Evolutionary conservation across 2,888 invertebrate species (phyloP), one percentile per base, ranked within the genome.

Genomic region (Epirrita christyi): DNA sequence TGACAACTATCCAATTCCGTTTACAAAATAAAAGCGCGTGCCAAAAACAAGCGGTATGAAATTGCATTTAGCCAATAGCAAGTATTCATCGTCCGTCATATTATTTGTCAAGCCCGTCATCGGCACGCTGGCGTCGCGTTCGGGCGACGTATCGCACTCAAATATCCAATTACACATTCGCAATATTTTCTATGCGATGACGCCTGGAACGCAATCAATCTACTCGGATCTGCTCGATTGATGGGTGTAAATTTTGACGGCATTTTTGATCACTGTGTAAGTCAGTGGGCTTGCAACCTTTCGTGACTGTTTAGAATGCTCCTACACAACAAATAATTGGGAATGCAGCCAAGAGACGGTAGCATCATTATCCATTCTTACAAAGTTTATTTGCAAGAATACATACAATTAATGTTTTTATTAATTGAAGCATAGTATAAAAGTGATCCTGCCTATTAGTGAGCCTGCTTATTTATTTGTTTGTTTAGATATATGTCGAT

Each of bases 121-220:
- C 72, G 76, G 73, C 88, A 88, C 81, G 76, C 84, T 78, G 60
- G 69, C 76, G 84, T 81, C 81, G 83, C 80, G 85, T 83, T 87
- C 81, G 79, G 73, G 72, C 81, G 85, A 83, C 85, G 81, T 59
- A 59, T 59, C 80, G 74, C 74, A 74, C 75, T 65, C 81, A 78
- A 81, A 81, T 77, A 80, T 86, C 88, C 89, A 90, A 90, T 91
- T 89, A 90, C 83, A 77, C 82, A 85, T 81, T 82, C 84, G 86
- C 88, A 86, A 91, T 91, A 89, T 90, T 90, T 90, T 89, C 87
- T 86, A 89, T 86, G 81, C 80, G 77, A 80, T 86, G 86, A 83
- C 85, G 85, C 78, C 73, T 75, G 75, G 79, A 85, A 81, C 77
- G 83, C 87, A 88, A 89, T 89, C 87, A 88, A 87, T 89, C 86